phyloP scores from a whole-genome alignment of 2,888 invertebrate genomes.

The Lithophane semibrunnea region DNA sequence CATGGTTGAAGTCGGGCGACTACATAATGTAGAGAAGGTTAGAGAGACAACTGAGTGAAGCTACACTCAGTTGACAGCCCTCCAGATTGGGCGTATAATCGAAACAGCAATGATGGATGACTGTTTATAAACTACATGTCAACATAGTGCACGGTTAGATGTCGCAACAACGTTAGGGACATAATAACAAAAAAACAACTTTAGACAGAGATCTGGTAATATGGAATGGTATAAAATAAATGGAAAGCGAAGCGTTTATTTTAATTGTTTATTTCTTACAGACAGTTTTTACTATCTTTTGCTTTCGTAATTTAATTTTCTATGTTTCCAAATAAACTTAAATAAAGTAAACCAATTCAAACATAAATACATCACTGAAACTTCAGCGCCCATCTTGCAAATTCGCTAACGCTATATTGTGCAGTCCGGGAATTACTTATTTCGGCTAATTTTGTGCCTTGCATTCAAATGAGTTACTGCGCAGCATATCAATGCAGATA shows the following conservation, averaged over 20 bases:
- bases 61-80: conserved; percentile 23
- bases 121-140: conserved; percentile 38
- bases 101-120: conserved; percentile 43
- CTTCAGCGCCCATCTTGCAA: conserved; percentile 49
- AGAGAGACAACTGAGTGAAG: conserved; percentile 25
- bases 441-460: conserved; percentile 72
- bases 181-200: not conserved
- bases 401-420: conserved; percentile 61
- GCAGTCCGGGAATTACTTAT: conserved; percentile 72
- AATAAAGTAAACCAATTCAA: conserved; percentile 25
- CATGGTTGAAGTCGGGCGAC: not conserved
- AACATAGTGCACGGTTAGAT: conserved; percentile 8
- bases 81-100: conserved; percentile 42
- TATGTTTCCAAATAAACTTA: conserved; percentile 6
- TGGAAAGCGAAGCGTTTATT: not conserved
- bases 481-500: conserved; percentile 76
- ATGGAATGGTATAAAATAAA: not conserved
- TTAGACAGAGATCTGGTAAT: not conserved
- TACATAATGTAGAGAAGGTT: not conserved
- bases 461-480: conserved; percentile 74
- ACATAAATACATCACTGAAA: conserved; percentile 46
- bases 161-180: not conserved
- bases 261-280: not conserved
- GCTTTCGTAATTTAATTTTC: too few species aligned
- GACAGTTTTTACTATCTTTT: not conserved